Conservation (phyloP, 2,113 vertebrate species). For the Elephas maximus region DNA sequence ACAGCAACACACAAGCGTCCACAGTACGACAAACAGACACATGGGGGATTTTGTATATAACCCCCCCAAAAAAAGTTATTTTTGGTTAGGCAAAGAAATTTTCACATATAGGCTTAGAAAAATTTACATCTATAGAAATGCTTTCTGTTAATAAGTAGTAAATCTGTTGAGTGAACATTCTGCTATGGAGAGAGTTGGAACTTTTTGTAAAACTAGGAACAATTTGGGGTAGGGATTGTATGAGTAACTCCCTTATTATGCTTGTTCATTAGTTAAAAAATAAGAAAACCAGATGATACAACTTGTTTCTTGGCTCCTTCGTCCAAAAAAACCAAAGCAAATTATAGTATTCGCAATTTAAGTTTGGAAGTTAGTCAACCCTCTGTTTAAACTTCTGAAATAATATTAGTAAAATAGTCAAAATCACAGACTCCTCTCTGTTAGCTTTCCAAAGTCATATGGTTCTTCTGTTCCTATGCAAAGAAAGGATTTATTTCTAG, state of each 20-base stretch:
- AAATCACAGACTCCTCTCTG: constrained; percentile 49
- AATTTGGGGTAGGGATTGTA: not conserved
- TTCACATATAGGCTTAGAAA: not conserved
- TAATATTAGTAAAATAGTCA: constrained; percentile 70
- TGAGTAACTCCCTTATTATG: not conserved
- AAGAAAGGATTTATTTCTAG: constrained; percentile 54
- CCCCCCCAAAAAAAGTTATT: not conserved
- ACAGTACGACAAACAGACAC: too few species aligned
- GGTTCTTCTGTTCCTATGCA: constrained; percentile 49
- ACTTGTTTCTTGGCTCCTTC: not conserved
- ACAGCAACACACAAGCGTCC: too few species aligned
- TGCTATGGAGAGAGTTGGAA: not conserved
- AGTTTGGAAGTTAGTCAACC: constrained; percentile 63
- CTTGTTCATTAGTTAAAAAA: constrained; percentile 24
- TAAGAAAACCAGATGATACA: not conserved
- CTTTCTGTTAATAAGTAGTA: constrained; percentile 57
- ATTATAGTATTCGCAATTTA: constrained; percentile 53
- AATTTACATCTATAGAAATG: not conserved
- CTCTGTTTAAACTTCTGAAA: constrained; percentile 69
- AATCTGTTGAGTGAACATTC: not conserved
- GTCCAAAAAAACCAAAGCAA: constrained; percentile 55
- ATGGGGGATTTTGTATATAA: not conserved
- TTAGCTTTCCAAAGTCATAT: constrained; percentile 56
- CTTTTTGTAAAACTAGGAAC: not conserved
- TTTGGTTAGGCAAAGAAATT: constrained; percentile 20